phyloP scores from a whole-genome alignment of 2,797 vertebrate species.

The Lepidocolaptes lacrymiger region DNA sequence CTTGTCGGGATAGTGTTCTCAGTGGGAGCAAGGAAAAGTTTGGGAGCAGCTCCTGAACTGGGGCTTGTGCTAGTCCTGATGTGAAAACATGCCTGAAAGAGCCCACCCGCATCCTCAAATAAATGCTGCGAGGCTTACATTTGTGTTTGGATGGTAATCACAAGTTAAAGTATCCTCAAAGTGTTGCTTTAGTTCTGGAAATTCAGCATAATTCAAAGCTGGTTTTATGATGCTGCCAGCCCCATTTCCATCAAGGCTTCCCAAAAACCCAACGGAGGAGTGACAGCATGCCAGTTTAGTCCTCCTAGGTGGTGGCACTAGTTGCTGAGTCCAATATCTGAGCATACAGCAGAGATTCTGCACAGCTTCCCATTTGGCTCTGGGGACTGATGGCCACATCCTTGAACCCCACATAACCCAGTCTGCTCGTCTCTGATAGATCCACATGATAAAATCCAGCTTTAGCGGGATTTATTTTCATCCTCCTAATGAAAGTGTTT shows the following conservation, averaged over 20 bases:
- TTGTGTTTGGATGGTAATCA: neutral
- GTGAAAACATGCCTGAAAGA: neutral
- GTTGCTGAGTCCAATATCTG: neutral
- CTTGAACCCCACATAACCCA: conserved; percentile 37
- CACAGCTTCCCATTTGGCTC: neutral
- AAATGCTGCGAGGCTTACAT: neutral
- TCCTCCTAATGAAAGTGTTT: conserved; percentile 55
- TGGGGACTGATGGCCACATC: neutral
- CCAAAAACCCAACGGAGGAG: neutral
- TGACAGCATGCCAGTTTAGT: neutral
- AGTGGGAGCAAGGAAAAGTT: neutral
- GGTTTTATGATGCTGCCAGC: neutral
- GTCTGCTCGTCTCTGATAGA: neutral
- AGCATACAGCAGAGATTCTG: neutral
- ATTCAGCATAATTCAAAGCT: neutral
- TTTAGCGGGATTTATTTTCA: conserved; percentile 52
- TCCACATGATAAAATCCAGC: conserved; percentile 6
- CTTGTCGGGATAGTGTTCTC: neutral
- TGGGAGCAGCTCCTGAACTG: neutral
- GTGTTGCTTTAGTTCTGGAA: conserved; percentile 26
- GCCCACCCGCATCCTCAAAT: neutral
- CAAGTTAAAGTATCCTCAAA: conserved; percentile 17
- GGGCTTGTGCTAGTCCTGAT: neutral
- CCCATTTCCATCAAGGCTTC: neutral
- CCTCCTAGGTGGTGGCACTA: neutral